These are phyloP conservation scores for Eupithecia inturbata DNA, from an alignment of 2,888 invertebrate genomes.

Conservation along the genomic window DNA sequence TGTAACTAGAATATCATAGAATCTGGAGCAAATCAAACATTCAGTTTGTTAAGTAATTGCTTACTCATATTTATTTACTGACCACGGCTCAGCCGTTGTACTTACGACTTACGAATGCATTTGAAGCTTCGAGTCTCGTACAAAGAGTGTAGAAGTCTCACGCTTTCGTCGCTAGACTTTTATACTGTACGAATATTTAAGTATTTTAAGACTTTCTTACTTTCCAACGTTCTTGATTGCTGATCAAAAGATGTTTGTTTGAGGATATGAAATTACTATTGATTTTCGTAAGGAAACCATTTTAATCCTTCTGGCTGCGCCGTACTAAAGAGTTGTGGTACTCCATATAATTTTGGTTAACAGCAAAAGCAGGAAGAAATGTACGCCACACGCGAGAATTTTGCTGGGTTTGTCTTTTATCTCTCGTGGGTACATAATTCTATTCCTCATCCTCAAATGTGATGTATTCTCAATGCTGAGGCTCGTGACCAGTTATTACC, in stretches of 20 bases:
- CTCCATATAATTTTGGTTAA: not conserved
- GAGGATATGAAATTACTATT: no score
- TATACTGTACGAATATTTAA: not conserved
- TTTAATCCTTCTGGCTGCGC: no score
- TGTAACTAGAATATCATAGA: no score
- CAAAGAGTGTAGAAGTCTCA: conserved; percentile 15
- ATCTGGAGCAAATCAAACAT: not conserved
- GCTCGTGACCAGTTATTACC: not conserved
- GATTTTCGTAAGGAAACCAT: no score
- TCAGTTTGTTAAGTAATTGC: not conserved
- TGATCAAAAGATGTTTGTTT: no score
- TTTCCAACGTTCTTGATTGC: no score
- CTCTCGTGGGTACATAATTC: no score
- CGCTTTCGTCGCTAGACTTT: not conserved
- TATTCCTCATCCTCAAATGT: no score
- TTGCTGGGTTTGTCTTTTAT: no score
- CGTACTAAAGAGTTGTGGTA: not conserved
- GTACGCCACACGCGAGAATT: no score
- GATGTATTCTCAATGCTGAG: not conserved
- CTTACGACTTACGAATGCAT: not conserved
- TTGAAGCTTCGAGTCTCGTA: conserved; percentile 4
- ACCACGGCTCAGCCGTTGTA: conserved; percentile 9
- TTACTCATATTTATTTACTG: no score
- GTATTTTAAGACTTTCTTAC: not conserved
- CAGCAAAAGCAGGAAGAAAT: not conserved